phyloP scores from a whole-genome alignment of 2,797 vertebrate species.

The Chaetodon trifasciatus region DNA sequence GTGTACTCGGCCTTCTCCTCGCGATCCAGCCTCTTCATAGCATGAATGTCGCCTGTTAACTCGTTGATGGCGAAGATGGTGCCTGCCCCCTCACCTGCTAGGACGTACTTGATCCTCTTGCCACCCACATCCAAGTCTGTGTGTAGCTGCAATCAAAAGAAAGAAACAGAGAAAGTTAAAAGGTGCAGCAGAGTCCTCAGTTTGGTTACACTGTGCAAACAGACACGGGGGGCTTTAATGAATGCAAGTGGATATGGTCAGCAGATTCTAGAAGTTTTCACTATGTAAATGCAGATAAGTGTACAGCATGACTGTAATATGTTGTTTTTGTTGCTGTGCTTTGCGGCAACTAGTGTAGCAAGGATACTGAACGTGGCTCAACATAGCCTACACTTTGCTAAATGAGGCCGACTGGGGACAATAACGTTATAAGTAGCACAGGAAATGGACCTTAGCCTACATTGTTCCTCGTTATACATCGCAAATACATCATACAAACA shows the following conservation, averaged over 20 bases:
- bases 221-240: constrained; percentile 23
- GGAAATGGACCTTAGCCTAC: constrained; percentile 79
- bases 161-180: constrained; percentile 13
- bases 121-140: constrained; percentile 94
- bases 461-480: constrained; percentile 73
- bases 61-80: constrained; percentile 99
- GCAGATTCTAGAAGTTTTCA: constrained; percentile 41
- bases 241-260: constrained; percentile 48
- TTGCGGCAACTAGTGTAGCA: constrained; percentile 44
- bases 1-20: constrained; percentile 99
- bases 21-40: constrained; percentile 98
- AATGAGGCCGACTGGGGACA: constrained; percentile 79
- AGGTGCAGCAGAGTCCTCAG: not conserved
- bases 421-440: constrained; percentile 76
- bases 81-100: constrained; percentile 96
- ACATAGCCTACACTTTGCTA: constrained; percentile 70
- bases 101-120: constrained; percentile 95
- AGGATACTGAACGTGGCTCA: constrained; percentile 61
- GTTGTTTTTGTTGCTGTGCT: constrained; percentile 41
- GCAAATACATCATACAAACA: constrained; percentile 72
- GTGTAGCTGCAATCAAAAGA: constrained; percentile 89
- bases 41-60: constrained; percentile 96
- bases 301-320: constrained; percentile 41
- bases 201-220: constrained; percentile 19
- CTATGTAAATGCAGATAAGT: constrained; percentile 57